Base-by-base conservation (phyloP, 2,113 vertebrate genomes). In the Saimiri boliviensis region DNA sequence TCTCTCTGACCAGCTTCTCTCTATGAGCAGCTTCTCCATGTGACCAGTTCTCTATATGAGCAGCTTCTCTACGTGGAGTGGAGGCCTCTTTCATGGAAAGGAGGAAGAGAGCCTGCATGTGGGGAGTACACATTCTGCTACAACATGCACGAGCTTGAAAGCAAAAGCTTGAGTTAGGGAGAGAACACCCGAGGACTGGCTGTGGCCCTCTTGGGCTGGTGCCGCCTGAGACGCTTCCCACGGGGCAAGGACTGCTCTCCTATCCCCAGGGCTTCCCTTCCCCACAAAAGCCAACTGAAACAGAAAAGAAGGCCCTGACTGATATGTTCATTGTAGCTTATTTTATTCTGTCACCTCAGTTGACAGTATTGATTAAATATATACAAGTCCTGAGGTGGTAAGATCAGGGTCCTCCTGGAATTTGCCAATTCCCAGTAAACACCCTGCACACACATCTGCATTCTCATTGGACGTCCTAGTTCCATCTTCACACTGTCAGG, bases 21-120 rank as follows among this genome's bases (percentile, higher is more conserved):
- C 0, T 25, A 2, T 58, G 23, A 30, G 0, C 25, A 63, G 58
- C 4, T 60, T 60, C 23, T 25, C 0, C 1, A 1, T 25, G 0
- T 58, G 23, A 30, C 0, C 58, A 30, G 58, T 60, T 27, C 58
- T 27, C 60, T 63, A 32, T 63, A 32, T 14, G 27, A 63, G 27
- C 60, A 63, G 27, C 60, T 32, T 63, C 60, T 63, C 27, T 63
- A 63, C 27, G 32, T 6, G 12, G 21, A 42, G 58, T 32, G 27
- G 20, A 6, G 25, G 60, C 11, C 5, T 40, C 20, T 45, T 56
- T 17, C 19, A 10, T 73, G 21, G 45, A 3, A 49, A 35, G 35
- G 6, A 11, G 40, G 63, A 19, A 30, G 40, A 14, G 32, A 47
- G 32, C 4, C 10, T 42, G 66, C 23, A 5, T 0, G 0, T 60